These are phyloP conservation scores for Meriones psammophilus DNA, from an alignment of 2,797 vertebrate species.

Conservation along the genomic window DNA sequence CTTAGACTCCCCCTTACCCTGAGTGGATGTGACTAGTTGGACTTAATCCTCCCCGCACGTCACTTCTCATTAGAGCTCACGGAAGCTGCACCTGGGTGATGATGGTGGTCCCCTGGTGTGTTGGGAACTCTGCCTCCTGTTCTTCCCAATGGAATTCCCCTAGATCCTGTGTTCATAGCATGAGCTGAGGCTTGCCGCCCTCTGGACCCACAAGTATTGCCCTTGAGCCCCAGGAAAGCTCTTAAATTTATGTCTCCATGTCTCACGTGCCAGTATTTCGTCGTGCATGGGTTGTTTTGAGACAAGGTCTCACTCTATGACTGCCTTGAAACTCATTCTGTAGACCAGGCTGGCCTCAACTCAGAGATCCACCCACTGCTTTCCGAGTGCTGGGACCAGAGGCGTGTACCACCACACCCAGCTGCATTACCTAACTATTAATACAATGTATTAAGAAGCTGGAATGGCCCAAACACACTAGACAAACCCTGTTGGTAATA, in stretches of 20 bases:
- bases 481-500: not conserved
- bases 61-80: not conserved
- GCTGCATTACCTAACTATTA: not conserved
- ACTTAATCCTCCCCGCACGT: no score
- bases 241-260: not conserved
- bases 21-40: not conserved
- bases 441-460: not conserved
- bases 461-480: not conserved
- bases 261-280: not conserved
- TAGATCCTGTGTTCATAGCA: accelerated
- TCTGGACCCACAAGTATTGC: not conserved
- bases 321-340: not conserved
- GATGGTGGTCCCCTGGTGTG: accelerated
- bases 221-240: not conserved
- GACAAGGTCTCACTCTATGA: not conserved
- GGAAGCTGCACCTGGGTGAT: not conserved
- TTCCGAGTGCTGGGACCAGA: not conserved
- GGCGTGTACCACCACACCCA: not conserved
- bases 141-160: not conserved
- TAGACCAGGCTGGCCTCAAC: not conserved
- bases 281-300: not conserved
- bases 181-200: not conserved
- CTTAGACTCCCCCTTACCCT: no score
- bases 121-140: accelerated
- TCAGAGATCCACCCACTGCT: not conserved